Evolutionary conservation across 2,888 invertebrate genomes (phyloP).

Genomic region (Caenorhabditis sp.): DNA sequence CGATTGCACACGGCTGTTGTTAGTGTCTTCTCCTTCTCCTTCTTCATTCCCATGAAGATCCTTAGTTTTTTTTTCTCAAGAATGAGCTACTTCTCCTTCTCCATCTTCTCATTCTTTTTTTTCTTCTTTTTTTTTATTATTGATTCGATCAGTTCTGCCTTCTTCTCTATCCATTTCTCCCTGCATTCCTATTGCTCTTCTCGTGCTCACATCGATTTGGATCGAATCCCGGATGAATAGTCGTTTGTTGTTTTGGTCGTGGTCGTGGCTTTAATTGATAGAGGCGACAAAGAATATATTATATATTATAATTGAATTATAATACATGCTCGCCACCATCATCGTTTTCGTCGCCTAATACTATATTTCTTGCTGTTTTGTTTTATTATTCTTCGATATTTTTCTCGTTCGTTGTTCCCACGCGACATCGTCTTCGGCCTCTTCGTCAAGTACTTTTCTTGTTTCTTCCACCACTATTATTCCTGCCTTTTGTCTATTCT

Average conservation of each 20-base stretch:
- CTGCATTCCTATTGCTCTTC: no score
- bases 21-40: no score
- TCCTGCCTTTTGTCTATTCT: no score
- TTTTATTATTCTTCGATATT: not conserved
- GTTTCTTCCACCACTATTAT: no score
- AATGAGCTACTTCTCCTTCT: not conserved
- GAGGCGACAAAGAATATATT: not conserved
- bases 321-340: not conserved
- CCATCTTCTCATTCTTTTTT: slow-evolving; percentile 1
- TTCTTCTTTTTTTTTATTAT: no score
- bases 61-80: not conserved
- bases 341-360: not conserved
- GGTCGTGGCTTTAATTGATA: not conserved
- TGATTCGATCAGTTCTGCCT: not conserved
- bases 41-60: not conserved
- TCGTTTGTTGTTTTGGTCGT: not conserved
- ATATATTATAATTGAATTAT: not conserved
- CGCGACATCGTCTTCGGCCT: not conserved
- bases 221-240: not conserved
- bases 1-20: not conserved
- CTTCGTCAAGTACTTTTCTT: no score
- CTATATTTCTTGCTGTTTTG: not conserved
- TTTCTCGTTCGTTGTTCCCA: not conserved
- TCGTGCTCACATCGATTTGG: not conserved
- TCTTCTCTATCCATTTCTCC: no score